Evolutionary conservation across 1,140 invertebrate genomes (phyloP).

Genomic region (Pararge aegeria): DNA sequence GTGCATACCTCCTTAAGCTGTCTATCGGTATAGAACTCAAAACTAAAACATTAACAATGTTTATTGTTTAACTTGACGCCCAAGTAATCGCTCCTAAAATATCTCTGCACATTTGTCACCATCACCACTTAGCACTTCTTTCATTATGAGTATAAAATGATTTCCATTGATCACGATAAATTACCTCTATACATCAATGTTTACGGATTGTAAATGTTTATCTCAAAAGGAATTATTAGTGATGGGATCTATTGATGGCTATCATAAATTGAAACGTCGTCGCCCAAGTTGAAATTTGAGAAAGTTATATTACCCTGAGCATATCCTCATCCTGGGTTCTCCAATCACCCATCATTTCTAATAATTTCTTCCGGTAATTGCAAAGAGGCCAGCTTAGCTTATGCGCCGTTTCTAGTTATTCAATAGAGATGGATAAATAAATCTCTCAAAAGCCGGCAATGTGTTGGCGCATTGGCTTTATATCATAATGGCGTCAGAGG

Average conservation of each 20-base stretch:
- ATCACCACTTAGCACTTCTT: constrained; percentile 1
- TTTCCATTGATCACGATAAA: background rate
- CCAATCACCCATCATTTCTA: too few relatives aligned
- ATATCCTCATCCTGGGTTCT: background rate
- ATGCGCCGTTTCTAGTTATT: too few relatives aligned
- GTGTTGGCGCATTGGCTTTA: too few relatives aligned
- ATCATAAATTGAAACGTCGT: background rate
- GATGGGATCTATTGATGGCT: background rate
- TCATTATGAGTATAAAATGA: background rate
- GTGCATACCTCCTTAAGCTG: too few relatives aligned
- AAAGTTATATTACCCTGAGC: background rate
- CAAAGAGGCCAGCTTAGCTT: too few relatives aligned
- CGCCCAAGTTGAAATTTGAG: background rate
- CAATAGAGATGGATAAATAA: too few relatives aligned
- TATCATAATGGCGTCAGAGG: too few relatives aligned
- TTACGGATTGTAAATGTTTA: background rate
- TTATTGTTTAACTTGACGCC: too few relatives aligned
- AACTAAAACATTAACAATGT: too few relatives aligned
- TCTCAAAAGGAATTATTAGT: constrained; percentile 4
- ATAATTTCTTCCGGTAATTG: too few relatives aligned
- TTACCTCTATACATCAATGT: background rate
- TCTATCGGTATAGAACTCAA: too few relatives aligned
- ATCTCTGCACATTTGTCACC: background rate
- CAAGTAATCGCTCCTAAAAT: background rate
- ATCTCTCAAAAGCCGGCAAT: too few relatives aligned